These are phyloP conservation scores for Nymphicus hollandicus DNA, from an alignment of 2,113 vertebrate species.

Conservation along the genomic window DNA sequence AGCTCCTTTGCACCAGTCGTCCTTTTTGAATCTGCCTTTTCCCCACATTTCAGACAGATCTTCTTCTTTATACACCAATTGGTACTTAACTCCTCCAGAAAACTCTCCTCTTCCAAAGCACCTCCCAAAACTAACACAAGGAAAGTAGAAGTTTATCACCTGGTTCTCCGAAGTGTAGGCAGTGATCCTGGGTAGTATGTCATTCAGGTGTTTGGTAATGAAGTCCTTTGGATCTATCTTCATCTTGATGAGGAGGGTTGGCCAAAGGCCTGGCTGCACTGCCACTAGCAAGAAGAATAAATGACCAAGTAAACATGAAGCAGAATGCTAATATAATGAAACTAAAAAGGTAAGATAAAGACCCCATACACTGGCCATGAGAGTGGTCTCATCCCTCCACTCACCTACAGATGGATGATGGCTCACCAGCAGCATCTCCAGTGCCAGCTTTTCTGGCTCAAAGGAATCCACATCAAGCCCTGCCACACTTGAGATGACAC, in stretches of 20 bases:
- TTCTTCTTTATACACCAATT: background rate
- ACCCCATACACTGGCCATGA: rapidly evolving
- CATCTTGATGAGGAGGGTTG: conserved; percentile 85
- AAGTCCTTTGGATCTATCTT: conserved; percentile 86
- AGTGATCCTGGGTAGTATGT: conserved; percentile 82
- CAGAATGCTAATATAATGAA: background rate
- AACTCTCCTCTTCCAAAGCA: background rate
- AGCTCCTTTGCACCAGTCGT: background rate
- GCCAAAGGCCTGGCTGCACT: conserved; percentile 84
- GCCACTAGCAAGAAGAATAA: conserved; percentile 70
- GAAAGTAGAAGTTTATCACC: conserved; percentile 66
- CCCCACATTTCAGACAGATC: background rate
- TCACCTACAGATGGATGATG: conserved; percentile 93
- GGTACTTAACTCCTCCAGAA: background rate
- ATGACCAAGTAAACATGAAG: background rate
- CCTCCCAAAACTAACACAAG: background rate
- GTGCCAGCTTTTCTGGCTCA: conserved; percentile 84
- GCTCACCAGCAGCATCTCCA: conserved; percentile 85
- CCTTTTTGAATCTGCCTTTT: background rate
- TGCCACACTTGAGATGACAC: conserved; percentile 81
- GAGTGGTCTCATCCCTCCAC: background rate
- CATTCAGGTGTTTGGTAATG: conserved; percentile 83
- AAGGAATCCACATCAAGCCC: conserved; percentile 77
- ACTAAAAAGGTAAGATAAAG: background rate
- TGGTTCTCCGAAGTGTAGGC: conserved; percentile 75